These are phyloP conservation scores for Ips typographus DNA, from an alignment of 1,140 invertebrate genomes.

Conservation along the genomic window DNA sequence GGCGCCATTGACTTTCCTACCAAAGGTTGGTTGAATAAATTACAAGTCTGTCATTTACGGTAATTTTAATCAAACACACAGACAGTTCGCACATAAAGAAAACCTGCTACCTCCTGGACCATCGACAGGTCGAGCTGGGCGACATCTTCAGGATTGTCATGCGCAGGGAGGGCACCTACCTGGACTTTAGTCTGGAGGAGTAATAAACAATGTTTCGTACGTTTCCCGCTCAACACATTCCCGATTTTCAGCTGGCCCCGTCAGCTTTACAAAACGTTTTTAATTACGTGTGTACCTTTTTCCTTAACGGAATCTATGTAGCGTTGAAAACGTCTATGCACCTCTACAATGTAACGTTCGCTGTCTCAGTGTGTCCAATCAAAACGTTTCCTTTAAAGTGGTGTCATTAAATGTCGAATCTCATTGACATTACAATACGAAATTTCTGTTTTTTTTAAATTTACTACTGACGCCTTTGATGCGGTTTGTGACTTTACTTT, in stretches of 20 bases:
- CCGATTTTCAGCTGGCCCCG: not conserved
- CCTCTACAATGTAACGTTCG: too few relatives aligned
- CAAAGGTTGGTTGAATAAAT: conserved; percentile 17
- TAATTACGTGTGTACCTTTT: too few relatives aligned
- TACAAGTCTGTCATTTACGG: not conserved
- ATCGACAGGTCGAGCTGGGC: conserved; percentile 15
- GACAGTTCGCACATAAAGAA: conserved; percentile 29
- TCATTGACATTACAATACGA: not conserved
- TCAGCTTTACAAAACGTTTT: too few relatives aligned
- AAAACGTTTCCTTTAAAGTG: not conserved
- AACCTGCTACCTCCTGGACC: conserved; percentile 27
- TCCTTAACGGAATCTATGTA: too few relatives aligned
- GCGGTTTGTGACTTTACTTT: too few relatives aligned
- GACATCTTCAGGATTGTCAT: conserved; percentile 23
- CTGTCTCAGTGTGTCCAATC: not conserved
- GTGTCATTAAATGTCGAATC: not conserved
- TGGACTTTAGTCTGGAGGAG: conserved; percentile 27
- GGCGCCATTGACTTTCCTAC: conserved; percentile 30
- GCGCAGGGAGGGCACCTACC: conserved; percentile 28
- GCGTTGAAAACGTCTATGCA: too few relatives aligned
- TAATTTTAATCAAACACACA: not conserved
- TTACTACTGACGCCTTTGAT: too few relatives aligned
- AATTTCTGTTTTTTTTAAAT: too few relatives aligned
- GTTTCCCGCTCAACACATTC: conserved; percentile 1
- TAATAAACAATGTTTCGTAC: conserved; percentile 1